Conservation (phyloP, 1,140 invertebrate species). For the Eurosta solidaginis region DNA sequence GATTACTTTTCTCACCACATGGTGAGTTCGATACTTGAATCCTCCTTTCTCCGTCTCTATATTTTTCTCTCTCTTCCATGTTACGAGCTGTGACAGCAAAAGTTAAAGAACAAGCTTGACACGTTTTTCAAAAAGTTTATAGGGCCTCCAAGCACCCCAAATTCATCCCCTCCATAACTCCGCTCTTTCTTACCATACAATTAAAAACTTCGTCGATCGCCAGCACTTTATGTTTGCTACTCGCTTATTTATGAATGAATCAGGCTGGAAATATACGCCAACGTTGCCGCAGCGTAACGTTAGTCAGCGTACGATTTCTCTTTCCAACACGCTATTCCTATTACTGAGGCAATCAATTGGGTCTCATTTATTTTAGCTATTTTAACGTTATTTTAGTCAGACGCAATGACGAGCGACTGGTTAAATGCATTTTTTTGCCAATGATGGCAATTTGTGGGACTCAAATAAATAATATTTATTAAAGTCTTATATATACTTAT, state of each 20-base stretch:
- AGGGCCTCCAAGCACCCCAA: too few relatives aligned
- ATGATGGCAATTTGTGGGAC: not conserved
- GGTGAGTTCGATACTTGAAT: too few relatives aligned
- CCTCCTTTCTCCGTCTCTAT: too few relatives aligned
- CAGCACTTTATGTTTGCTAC: not conserved
- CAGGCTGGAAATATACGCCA: slow-evolving; percentile 46
- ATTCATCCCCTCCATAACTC: not conserved
- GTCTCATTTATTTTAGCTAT: not conserved
- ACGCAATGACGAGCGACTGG: not conserved
- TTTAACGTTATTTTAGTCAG: slow-evolving; percentile 14
- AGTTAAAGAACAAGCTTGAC: too few relatives aligned
- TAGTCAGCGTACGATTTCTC: not conserved
- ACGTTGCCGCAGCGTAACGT: slow-evolving; percentile 11
- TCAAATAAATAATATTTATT: not conserved
- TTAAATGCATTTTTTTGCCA: not conserved
- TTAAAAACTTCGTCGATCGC: not conserved
- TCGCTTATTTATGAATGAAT: slow-evolving; percentile 52
- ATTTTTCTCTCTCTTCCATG: too few relatives aligned
- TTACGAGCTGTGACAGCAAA: too few relatives aligned
- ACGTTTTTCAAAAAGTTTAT: too few relatives aligned
- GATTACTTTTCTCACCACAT: too few relatives aligned
- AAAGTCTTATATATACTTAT: too few relatives aligned
- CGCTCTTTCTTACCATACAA: not conserved
- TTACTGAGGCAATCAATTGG: not conserved
- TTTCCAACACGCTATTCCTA: not conserved